Conservation (phyloP, 2,888 invertebrate species). For the Dryadula phaetusa region DNA sequence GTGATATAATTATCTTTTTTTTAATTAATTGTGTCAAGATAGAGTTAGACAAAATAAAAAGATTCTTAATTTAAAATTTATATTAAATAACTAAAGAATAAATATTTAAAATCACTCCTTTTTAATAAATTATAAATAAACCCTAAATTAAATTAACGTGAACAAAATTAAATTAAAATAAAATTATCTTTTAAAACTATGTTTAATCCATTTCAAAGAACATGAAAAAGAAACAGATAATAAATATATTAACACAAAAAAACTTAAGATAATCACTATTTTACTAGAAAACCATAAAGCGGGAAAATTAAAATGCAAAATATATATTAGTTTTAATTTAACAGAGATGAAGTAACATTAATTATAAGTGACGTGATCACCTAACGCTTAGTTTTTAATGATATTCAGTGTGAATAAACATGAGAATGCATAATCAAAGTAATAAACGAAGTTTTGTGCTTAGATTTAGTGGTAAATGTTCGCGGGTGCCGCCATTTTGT, state of each 20-base stretch:
- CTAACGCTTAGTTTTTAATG: slow-evolving; percentile 36
- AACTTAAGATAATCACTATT: background rate
- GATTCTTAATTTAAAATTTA: too few species aligned
- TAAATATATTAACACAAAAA: background rate
- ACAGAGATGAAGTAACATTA: slow-evolving; percentile 41
- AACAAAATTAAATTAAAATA: background rate
- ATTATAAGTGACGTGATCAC: slow-evolving; percentile 43
- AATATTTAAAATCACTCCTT: too few species aligned
- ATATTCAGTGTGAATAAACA: slow-evolving; percentile 39
- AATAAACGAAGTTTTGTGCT: slow-evolving; percentile 29
- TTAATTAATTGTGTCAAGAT: background rate
- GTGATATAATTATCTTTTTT: too few species aligned
- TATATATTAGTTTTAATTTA: slow-evolving; percentile 8
- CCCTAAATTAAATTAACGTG: background rate
- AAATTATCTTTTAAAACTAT: background rate
- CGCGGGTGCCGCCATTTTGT: slow-evolving; percentile 26
- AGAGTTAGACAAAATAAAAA: too few species aligned
- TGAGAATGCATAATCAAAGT: slow-evolving; percentile 36
- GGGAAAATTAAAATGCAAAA: slow-evolving; percentile 18
- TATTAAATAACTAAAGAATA: background rate
- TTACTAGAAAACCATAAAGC: background rate
- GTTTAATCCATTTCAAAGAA: background rate
- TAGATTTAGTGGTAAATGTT: slow-evolving; percentile 8
- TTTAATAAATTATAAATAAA: background rate
- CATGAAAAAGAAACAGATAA: slow-evolving; percentile 1